Conservation (phyloP, 1,140 invertebrate species). For the Sminthurinus signatus region DNA sequence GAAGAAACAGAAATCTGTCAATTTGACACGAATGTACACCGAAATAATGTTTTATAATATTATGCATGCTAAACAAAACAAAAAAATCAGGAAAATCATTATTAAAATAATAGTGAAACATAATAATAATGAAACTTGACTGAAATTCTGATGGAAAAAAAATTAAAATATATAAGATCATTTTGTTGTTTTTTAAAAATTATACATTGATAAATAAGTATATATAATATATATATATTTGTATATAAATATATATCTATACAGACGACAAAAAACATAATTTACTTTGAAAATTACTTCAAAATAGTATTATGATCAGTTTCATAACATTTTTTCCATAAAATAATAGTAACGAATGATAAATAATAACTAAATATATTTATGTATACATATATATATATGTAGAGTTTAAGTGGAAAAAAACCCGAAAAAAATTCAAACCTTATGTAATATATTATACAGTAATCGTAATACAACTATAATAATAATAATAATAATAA, state of each 20-base stretch:
- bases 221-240: not conserved
- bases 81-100: not conserved
- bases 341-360: no score
- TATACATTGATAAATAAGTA: not conserved
- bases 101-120: not conserved
- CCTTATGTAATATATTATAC: no score
- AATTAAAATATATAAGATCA: not conserved
- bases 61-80: not conserved
- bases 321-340: no score
- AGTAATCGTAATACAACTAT: no score
- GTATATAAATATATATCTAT: not conserved
- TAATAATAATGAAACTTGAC: no score
- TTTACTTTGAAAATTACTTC: no score
- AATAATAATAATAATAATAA: no score
- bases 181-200: not conserved
- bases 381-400: no score
- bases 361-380: no score
- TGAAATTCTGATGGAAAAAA: not conserved
- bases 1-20: not conserved
- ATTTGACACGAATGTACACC: not conserved
- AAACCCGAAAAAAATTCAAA: no score
- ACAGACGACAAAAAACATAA: not conserved
- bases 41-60: not conserved
- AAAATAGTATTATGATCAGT: no score
- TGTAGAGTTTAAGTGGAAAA: no score